Evolutionary conservation across 2,797 vertebrate genomes (phyloP), one percentile per base, ranked within the genome.

Genomic region (Syngnathus acus): DNA sequence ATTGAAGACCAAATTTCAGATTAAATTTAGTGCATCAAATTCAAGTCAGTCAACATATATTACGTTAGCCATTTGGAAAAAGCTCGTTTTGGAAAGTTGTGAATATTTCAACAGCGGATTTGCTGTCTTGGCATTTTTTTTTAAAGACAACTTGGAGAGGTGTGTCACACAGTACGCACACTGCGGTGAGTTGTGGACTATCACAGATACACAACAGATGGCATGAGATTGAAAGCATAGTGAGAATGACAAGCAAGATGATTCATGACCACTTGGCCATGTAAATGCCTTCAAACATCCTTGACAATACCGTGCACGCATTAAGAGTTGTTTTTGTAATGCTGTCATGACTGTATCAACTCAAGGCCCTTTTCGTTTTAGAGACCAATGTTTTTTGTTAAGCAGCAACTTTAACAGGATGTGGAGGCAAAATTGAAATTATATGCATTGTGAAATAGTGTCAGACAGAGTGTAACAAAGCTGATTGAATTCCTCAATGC

Each of bases 171-270:
- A 51, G 37, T 26, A 62, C 64, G 38, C 45, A 61, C 65, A 61
- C n/a, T 38, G 67, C 65, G 37, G 63, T 79, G 55, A 68, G 45
- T 21, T 69, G 6, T 62, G 62, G 23, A 54, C 19, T 51, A 65
- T n/a, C 68, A 57, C 4, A 62, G 21, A 71, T 62, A 71, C 62
- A 63, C 38, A 8, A 54, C 51, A 57, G 61, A 74, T 26, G 7
- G 42, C 26, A 45, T 62, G 60, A 43, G 42, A 26, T 62, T 43
- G 40, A 62, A 62, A 45, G 23, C 60, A 45, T 43, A 13, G 40
- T 26, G 60, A 21, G 6, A 42, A 43, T 62, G 60, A 43, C 40
- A 62, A 43, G 21, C 21, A 6, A 62, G 21, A 62, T 62, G 60
- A 62, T 62, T 62, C 10, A 23, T 62, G 59, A 62, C 40, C 40